Percentiles rank a stretch among this genome's conserved stretches.
Evolutionary conservation across 2,888 invertebrate genomes (phyloP).

Genomic region (Myopa tessellatipennis): DNA sequence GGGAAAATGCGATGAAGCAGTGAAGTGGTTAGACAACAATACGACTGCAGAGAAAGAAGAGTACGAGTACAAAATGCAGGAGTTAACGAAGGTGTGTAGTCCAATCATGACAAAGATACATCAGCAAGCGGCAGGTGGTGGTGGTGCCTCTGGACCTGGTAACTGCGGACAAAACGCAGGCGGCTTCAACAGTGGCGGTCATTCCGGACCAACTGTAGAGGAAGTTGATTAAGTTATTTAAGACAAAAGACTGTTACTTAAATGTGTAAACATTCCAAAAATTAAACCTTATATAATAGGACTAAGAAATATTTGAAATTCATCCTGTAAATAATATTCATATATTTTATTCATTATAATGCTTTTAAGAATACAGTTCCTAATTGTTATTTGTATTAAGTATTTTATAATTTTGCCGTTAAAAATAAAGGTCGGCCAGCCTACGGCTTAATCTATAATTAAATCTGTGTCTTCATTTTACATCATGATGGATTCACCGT

Average conservation of each 20-base stretch:
- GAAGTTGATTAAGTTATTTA: constrained; percentile 66
- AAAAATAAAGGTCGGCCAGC: constrained; percentile 32
- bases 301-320: background rate
- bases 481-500: too few relatives aligned
- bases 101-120: constrained; percentile 70
- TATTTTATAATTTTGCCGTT: background rate
- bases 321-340: background rate
- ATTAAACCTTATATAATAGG: background rate
- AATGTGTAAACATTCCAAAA: too few relatives aligned
- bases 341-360: background rate
- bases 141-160: constrained; percentile 61
- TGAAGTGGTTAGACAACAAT: constrained; percentile 82
- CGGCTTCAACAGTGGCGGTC: constrained; percentile 73
- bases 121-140: constrained; percentile 69
- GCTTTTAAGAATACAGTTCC: background rate
- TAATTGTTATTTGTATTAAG: background rate
- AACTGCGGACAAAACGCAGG: constrained; percentile 71
- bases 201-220: constrained; percentile 65
- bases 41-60: constrained; percentile 81
- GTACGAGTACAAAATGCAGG: constrained; percentile 71
- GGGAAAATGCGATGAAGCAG: constrained; percentile 74
- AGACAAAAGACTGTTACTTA: background rate
- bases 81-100: constrained; percentile 65
- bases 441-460: constrained; percentile 14
- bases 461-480: background rate